Evolutionary conservation across 2,888 invertebrate species (phyloP), one percentile per base, ranked within the genome.

Genomic region (Gasteruption jaculator): DNA sequence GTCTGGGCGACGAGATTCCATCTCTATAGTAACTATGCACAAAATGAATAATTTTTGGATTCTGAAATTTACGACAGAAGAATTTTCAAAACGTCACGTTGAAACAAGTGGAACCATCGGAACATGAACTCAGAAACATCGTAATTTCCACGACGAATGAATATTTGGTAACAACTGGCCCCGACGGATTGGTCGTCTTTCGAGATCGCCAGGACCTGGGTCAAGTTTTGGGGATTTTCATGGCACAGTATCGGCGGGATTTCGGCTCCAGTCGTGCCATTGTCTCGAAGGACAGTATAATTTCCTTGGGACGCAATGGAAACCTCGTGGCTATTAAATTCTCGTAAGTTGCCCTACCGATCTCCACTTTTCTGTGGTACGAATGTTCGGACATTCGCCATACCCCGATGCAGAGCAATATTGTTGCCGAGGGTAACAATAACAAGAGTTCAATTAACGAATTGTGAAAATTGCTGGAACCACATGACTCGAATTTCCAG

Each of bases 211-310:
- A 5, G 6, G 56, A 71, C 38, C 57, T 71, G 26, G 41, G 47
- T 2, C 50, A 60, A 35, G 50, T 59, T 2, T 19, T 62, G 1
- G 59, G 58, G 0, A 47, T 67, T 20, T 56, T 71, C 10, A 54
- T 66, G 46, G 56, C 71, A 0, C 75, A 76, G 49, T 74, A 76
- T 57, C 63, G 71, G 24, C 58, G 57, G 19, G 55, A 68, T 2
- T 59, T 63, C 10, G 82, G 83, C 6, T 65, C 79, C 1, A 58
- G 58, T 27, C 65, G 67, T 31, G 78, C 77, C 0, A 49, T 72
- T 5, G 55, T 74, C 1, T 19, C 36, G n/a, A 40, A 41, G 2
- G 50, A 54, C 33, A 60, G 58, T 19, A 53, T 76, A 2, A 45
- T 76, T 8, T 67, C 73, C 2, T 53, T 76, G 8, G 76, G 76